Base-by-base conservation (phyloP, 2,888 invertebrate species). In the Dusona sp. region DNA sequence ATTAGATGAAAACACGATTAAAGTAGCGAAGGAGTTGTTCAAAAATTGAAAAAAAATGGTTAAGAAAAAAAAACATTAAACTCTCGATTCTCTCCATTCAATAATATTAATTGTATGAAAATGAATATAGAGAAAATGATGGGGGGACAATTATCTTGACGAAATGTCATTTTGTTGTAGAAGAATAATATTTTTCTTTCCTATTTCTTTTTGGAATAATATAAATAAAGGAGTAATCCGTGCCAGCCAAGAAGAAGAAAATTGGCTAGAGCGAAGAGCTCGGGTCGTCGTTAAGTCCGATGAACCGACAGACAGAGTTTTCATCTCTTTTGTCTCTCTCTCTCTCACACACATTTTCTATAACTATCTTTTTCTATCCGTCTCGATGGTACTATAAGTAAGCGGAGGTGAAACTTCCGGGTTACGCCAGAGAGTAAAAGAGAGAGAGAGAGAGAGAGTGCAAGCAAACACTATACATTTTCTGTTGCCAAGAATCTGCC, bases 401-500 rank as follows among this genome's bases (percentile, higher is more conserved):
- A 72, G 72, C 72, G 38, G 51, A 81, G 67, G 65, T 78, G 48
- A 81, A 73, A 78, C 81, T 81, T 81, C 67, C 77, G 78, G 73
- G 65, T 57, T 61, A 54, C 54, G 42, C 64, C 22, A 36, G 45
- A 38, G 29, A 75, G 57, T 19, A n/a, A 77, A 48, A 77, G 29
- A 42, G 33, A 29, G 11, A 64, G 42, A 61, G 61, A 42, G 38
- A 54, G 33, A 72, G 36, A 36, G 29, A 70, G 45, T 11, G 48
- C 13, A 33, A 64, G 64, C 64, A 77, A 72, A 74, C 48, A 51
- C 38, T 36, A 51, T 22, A 74, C 79, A 82, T 68, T 70, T 57
- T n/a, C 19, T 16, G 68, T 48, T 85, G 85, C 82, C 85, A 85
- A 85, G 82, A 85, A 79, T 85, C 51, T 74, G 22, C 64, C 68